Conservation (phyloP, 2,797 vertebrate genomes). For the Melanotaenia trifasciata region DNA sequence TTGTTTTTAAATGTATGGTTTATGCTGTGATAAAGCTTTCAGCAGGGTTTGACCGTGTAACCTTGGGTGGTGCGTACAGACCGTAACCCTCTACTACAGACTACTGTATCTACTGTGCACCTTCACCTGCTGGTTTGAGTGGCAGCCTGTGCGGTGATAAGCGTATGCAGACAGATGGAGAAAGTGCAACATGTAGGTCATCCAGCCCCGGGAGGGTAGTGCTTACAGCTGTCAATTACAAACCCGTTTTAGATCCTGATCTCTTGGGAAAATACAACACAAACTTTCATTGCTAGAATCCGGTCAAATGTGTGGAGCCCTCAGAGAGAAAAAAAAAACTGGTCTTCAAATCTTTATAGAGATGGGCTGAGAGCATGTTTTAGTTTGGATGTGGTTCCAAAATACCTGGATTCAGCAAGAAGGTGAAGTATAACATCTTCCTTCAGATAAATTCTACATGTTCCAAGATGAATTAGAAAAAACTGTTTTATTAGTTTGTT, state of each 20-base stretch:
- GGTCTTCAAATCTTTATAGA: background rate
- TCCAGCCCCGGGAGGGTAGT: constrained; percentile 52
- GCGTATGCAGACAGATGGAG: constrained; percentile 68
- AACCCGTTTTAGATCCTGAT: constrained; percentile 43
- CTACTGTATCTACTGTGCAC: constrained; percentile 32
- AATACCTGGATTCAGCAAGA: background rate
- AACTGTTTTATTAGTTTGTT: background rate
- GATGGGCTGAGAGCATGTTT: background rate
- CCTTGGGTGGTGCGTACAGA: constrained; percentile 55
- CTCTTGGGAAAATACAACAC: constrained; percentile 45
- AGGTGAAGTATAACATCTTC: background rate
- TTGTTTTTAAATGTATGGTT: constrained; percentile 65
- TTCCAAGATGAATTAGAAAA: background rate
- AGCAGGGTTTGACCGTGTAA: constrained; percentile 50
- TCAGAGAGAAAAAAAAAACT: constrained; percentile 19
- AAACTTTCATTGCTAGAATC: constrained; percentile 28
- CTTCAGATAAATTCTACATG: background rate
- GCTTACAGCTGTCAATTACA: constrained; percentile 56
- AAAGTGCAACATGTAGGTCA: constrained; percentile 74
- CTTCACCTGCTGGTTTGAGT: constrained; percentile 72
- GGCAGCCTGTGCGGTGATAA: constrained; percentile 68
- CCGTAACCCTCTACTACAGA: constrained; percentile 28
- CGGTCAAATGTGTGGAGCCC: constrained; percentile 33
- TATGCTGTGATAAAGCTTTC: constrained; percentile 37
- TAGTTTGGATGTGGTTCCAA: background rate